Evolutionary conservation across 2,797 vertebrate species (phyloP), one percentile per base, ranked within the genome.

Genomic region (Coluber constrictor): DNA sequence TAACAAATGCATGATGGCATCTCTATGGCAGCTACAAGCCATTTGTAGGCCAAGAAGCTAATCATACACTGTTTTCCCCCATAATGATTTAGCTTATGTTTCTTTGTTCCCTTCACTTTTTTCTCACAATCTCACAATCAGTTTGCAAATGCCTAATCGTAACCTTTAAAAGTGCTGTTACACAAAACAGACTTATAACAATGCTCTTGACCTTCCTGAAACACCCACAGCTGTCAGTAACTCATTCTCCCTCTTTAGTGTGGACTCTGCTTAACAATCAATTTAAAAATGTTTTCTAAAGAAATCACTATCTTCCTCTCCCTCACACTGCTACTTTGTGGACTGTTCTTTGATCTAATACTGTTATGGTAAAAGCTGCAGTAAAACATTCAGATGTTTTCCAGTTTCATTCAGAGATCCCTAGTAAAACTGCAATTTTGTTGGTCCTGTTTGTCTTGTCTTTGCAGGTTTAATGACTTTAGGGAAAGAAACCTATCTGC

Each of bases 361-460:
- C 51, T 0, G 0, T 16, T 90, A 89, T 59, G 92, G 57, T 95
- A 96, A 96, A 96, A 94, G 25, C 4, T 60, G 88, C 86, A 90
- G 93, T 90, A 56, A 27, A 60, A 70, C 66, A 79, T 55, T 0
- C 88, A 89, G 92, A 87, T 74, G 51, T 43, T 91, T 18, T 15
- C 61, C 5, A 89, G 55, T 89, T 88, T 90, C 89, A 57, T 74
- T 95, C 54, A 90, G 4, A 29, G n/a, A 66, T 57, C 83, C 56
- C 60, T 95, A 94, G 92, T 96, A 95, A 96, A 96, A 95, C n/a
- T 94, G 90, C 89, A 89, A 94, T 96, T 96, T 93, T 94, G 43
- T 79, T 32, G 29, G 92, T 16, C 32, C 74, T 43, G 88, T 93
- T 95, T 95, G 92, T 94, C 61, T 92, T 15, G 6, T 15, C 9